Evolutionary conservation across 1,140 invertebrate genomes (phyloP).

Genomic region (Panulirus ornatus): DNA sequence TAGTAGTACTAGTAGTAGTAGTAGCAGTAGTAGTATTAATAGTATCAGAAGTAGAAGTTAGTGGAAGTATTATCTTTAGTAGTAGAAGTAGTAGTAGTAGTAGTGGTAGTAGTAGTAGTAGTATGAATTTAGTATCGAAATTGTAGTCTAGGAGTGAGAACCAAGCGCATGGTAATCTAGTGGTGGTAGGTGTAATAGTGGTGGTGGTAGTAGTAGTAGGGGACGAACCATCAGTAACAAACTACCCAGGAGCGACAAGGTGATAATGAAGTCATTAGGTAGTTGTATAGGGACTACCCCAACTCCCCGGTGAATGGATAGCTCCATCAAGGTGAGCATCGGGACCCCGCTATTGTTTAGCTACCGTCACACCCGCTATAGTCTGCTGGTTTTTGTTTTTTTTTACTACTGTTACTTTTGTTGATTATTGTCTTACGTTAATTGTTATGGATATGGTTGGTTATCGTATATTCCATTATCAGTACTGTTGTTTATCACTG

Average conservation of each 20-base stretch:
- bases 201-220: no score
- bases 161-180: not conserved
- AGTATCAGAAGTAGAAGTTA: no score
- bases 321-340: not conserved
- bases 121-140: not conserved
- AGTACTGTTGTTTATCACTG: no score
- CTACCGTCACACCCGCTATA: not conserved
- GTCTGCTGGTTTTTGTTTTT: no score
- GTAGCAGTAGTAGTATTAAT: not conserved
- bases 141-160: no score
- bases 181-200: not conserved
- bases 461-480: no score
- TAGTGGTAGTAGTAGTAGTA: no score
- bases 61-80: no score
- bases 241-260: constrained; percentile 33
- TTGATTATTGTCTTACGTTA: no score
- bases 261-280: constrained; percentile 51
- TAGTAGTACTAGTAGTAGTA: not conserved
- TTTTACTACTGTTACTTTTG: no score
- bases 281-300: constrained; percentile 37
- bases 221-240: not conserved
- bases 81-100: no score
- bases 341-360: constrained; percentile 17
- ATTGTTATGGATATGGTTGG: no score
- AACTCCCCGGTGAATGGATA: constrained; percentile 16